Evolutionary conservation across 1,140 invertebrate genomes (phyloP), one percentile per base, ranked within the genome.

Genomic region (Halyomorpha halys): DNA sequence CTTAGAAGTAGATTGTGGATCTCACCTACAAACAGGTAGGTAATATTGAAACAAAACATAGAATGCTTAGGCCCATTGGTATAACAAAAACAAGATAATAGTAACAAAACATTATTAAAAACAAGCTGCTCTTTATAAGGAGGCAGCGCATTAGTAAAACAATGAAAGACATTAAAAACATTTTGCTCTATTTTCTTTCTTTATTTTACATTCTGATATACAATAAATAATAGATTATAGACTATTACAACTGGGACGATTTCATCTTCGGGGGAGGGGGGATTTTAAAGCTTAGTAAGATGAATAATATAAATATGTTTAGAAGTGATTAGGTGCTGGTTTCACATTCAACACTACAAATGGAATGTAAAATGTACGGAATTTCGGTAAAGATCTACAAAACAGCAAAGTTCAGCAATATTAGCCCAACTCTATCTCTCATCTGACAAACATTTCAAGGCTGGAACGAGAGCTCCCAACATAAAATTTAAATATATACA

Each of bases 101-200:
- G 44, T 65, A 65, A 54, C 44, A 65, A 59, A 59, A 61, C 23
- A 60, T 47, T 25, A 23, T 25, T 19, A n/a, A 56, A 56, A 56
- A 60, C 44, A 49, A 23, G 60, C 62, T 56, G 23, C 49, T 30
- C 34, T 11, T 39, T 6, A 11, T 11, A 44, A n/a, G 16, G 16
- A 47, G n/a, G 16, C n/a, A 18, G 45, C 16, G 45, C 25, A 47
- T 30, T 30, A 23, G 18, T 44, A 15, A 63, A 54, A 63, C 44
- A 63, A 63, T 63, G 51, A 60, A 60, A 60, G 59, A 60, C 59
- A 60, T 19, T 60, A 60, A 60, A 53, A 39, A 60, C 18, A 56
- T 25, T 23, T 23, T 56, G 23, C 53, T 25, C 53, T 56, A 56
- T 56, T 56, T 56, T 15, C 23, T 56, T 56, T 21, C 5, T 18